A percentile compares a stretch with the other conserved stretches of the same genome.
Evolutionary conservation across 2,797 vertebrate species (phyloP).

Genomic region (Arctocebus calabarensis): DNA sequence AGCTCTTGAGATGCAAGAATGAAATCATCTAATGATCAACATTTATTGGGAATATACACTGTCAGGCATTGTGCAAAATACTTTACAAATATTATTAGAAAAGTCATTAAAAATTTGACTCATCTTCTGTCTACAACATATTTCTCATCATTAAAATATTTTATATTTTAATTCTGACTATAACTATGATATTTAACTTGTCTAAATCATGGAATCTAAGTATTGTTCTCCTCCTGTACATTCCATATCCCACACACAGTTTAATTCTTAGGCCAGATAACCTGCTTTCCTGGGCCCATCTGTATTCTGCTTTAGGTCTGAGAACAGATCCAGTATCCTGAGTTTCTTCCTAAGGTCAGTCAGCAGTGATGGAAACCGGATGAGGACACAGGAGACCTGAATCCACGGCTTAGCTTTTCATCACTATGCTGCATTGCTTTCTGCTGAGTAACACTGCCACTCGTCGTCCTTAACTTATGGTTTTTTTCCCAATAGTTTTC

Average conservation of each 20-base stretch:
- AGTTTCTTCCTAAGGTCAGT: background rate
- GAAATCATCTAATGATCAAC: background rate
- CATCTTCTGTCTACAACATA: slow-evolving; percentile 1
- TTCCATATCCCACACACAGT: background rate
- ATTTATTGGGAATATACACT: background rate
- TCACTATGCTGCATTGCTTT: background rate
- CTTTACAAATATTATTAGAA: slow-evolving; percentile 42
- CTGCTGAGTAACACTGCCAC: background rate
- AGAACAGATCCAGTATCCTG: background rate
- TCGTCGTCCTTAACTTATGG: background rate
- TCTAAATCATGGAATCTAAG: background rate
- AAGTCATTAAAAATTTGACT: background rate
- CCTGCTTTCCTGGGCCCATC: background rate
- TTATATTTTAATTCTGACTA: slow-evolving; percentile 39
- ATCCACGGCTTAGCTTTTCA: background rate
- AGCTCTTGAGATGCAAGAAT: background rate
- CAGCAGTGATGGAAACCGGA: background rate
- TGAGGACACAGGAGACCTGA: background rate
- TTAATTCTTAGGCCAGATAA: background rate
- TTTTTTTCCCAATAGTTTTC: background rate
- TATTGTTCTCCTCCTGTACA: background rate
- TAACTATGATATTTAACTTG: slow-evolving; percentile 12
- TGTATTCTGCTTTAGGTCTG: background rate
- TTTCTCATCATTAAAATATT: background rate
- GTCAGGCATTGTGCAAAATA: background rate